Evolutionary conservation across 2,888 invertebrate genomes (phyloP), one percentile per base, ranked within the genome.

Genomic region (Sesamia inferens): DNA sequence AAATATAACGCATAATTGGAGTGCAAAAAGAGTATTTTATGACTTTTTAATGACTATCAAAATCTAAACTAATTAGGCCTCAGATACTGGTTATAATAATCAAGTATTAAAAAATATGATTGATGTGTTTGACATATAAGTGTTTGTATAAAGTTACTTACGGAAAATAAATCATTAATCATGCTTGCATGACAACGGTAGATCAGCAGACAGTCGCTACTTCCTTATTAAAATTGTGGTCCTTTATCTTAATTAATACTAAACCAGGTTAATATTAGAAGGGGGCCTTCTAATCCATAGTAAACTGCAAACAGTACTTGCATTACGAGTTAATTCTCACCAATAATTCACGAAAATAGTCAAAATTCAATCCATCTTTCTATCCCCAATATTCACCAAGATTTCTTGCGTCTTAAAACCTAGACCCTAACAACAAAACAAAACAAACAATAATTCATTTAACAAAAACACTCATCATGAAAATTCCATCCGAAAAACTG

Each of bases 401-500:
- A 48, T 54, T n/a, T 51, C 13, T 22, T 19, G 22, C 24, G 0
- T 31, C 31, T 31, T 31, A 31, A 31, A 31, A 66, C 61, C 54
- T 59, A 55, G 70, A 69, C 42, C 62, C 55, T 22, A 62, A 13
- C 55, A 0, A 14, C 39, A 47, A 11, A 55, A 57, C 44, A 71
- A 73, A 63, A 66, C 63, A 71, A 68, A 74, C 61, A 78, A 71
- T 64, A 68, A 81, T 39, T 64, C 48, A 58, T 68, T 58, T 13
- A 73, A 62, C 51, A 72, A 47, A 70, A 77, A 66, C 68, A 55
- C 48, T 54, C 48, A 61, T 71, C 80, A 79, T 79, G 55, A 68
- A 70, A 71, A 81, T 68, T 31, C 68, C 73, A 73, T 75, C 51
- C 8, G 31, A 67, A 61, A 68, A 79, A 80, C 80, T 71, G 82